Base-by-base conservation (phyloP, 2,888 invertebrate genomes). In the Ophion slaviceki region DNA sequence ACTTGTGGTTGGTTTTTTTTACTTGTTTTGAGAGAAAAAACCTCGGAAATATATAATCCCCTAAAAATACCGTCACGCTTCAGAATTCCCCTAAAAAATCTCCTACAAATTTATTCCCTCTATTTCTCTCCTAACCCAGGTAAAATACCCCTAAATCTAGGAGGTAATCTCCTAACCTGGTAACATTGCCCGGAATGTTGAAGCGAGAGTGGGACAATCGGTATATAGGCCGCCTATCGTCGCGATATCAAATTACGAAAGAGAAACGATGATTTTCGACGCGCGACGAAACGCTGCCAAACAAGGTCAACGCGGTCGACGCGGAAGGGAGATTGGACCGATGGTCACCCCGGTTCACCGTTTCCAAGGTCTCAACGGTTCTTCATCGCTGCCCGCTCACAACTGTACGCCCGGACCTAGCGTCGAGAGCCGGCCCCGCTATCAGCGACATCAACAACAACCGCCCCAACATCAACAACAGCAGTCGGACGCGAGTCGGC, bases 291-390 rank as follows among this genome's bases (percentile, higher is more conserved):
- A 57, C 68, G 14, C 53, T 77, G 85, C 78, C 53, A 4, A 53
- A 53, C 4, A 76, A 89, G 90, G 88, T 85, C 90, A 88, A 87
- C 89, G 92, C 94, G 88, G 93, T 90, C 92, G 94, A 94, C 86
- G 94, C 92, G 91, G 84, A 80, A 83, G 94, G 93, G 90, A 94
- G 91, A 87, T 95, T 91, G 96, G 96, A 94, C 96, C 96, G 93
- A 96, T 96, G 96, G 96, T 96, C 92, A 96, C 96, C 91, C 96
- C 96, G 83, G 96, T 96, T 91, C 97, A 96, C 94, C 95, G 96
- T 89, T 96, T 96, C 93, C 96, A 96, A 93, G 95, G 95, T 86
- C 94, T 95, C 82, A 94, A 95, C 88, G 93, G 94, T 92, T 95
- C 95, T 47, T 83, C 86, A 36, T 83, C 86, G 59, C 77, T 53